Evolutionary conservation across 2,797 vertebrate genomes (phyloP).

Genomic region (Discoglossus pictus): DNA sequence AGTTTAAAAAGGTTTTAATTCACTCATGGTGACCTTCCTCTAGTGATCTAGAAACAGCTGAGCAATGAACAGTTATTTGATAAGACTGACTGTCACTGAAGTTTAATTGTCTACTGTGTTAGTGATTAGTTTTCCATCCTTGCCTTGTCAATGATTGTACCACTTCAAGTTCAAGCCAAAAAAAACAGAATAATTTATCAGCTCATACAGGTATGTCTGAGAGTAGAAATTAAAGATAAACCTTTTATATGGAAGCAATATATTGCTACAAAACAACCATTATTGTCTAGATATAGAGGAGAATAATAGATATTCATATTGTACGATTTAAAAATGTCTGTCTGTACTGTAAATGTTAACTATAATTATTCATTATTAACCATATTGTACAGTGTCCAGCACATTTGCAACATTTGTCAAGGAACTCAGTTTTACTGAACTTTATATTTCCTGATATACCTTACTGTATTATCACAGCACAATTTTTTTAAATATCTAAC

Average conservation of each 20-base stretch:
- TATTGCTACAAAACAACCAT: neutral
- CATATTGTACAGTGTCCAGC: no score
- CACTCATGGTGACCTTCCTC: slow-evolving; percentile 42
- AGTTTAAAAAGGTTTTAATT: slow-evolving; percentile 50
- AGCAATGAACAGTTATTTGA: slow-evolving; percentile 50
- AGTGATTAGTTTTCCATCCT: slow-evolving; percentile 49
- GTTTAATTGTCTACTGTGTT: slow-evolving; percentile 50
- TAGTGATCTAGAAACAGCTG: slow-evolving; percentile 37
- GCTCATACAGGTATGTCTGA: slow-evolving; percentile 41
- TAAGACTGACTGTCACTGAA: slow-evolving; percentile 45
- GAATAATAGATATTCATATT: neutral
- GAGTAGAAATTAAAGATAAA: slow-evolving; percentile 39
- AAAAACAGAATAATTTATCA: slow-evolving; percentile 52
- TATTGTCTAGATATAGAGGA: neutral
- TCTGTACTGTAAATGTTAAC: no score
- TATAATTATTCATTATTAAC: no score
- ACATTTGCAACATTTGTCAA: no score
- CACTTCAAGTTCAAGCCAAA: slow-evolving; percentile 45
- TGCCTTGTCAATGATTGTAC: slow-evolving; percentile 34
- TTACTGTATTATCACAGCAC: no score
- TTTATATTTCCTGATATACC: no score
- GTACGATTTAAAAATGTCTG: no score
- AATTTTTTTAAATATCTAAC: no score
- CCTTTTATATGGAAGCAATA: slow-evolving; percentile 18
- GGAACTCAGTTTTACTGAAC: no score